These are phyloP conservation scores for Macaria liturata DNA, from an alignment of 2,888 invertebrate genomes.

Conservation along the genomic window DNA sequence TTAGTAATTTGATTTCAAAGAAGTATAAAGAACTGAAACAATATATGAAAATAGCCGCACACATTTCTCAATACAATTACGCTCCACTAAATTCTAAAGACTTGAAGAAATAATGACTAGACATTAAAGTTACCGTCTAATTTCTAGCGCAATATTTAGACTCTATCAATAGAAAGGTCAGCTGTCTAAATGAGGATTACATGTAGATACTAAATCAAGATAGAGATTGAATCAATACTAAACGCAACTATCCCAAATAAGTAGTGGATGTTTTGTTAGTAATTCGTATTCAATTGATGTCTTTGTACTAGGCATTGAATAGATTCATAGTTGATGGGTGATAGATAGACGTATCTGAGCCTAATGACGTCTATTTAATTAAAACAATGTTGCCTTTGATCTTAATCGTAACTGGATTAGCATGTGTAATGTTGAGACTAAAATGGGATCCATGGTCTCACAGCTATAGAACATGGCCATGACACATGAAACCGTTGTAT, in stretches of 20 bases:
- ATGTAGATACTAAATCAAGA: conserved; percentile 20
- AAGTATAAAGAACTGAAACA: too few species aligned
- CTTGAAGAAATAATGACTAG: conserved; percentile 5
- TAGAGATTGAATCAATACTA: conserved; percentile 16
- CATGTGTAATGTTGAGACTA: too few species aligned
- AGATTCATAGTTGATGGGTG: conserved; percentile 5
- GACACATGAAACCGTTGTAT: too few species aligned
- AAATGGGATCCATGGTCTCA: too few species aligned
- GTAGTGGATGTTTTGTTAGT: conserved; percentile 11
- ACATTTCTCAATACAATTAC: too few species aligned
- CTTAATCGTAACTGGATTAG: too few species aligned
- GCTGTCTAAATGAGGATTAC: conserved; percentile 22
- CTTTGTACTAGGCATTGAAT: background rate
- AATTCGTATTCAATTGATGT: conserved; percentile 21
- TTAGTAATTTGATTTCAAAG: too few species aligned
- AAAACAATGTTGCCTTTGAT: too few species aligned
- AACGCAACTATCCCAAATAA: conserved; percentile 11
- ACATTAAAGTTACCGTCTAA: conserved; percentile 12
- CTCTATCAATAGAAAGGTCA: conserved; percentile 25
- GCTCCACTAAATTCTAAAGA: too few species aligned
- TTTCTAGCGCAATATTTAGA: conserved; percentile 17
- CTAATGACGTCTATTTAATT: background rate
- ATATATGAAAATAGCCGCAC: too few species aligned
- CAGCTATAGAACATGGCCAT: too few species aligned
- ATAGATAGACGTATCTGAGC: conserved; percentile 7